Conservation (phyloP, 2,797 vertebrate species). For the Sphaeramia orbicularis region DNA sequence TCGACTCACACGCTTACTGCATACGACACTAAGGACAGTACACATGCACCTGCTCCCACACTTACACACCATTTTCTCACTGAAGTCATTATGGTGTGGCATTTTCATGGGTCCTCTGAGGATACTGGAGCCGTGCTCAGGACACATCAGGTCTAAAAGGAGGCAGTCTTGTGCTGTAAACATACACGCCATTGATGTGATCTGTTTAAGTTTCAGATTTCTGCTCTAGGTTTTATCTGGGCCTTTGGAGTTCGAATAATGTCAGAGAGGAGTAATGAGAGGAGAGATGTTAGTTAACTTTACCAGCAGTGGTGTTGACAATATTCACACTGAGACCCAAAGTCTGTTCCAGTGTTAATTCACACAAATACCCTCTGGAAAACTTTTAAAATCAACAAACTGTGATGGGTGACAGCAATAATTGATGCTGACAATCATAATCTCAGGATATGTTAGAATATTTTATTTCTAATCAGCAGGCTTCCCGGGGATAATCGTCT, state of each 20-base stretch:
- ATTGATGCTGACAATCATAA: conserved; percentile 56
- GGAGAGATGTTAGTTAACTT: neutral
- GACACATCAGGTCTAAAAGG: conserved; percentile 22
- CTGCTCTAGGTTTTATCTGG: conserved; percentile 5
- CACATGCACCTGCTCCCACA: conserved; percentile 18
- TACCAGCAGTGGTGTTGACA: neutral
- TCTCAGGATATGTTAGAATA: conserved; percentile 38
- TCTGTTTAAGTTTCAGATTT: conserved; percentile 23
- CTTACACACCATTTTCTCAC: conserved; percentile 36
- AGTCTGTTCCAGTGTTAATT: neutral
- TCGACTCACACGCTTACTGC: conserved; percentile 42
- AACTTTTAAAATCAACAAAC: conserved; percentile 45
- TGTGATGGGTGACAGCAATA: conserved; percentile 43
- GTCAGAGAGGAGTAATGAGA: conserved; percentile 4
- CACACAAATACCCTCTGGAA: conserved; percentile 7
- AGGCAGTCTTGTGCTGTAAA: conserved; percentile 16
- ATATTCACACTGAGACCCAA: neutral
- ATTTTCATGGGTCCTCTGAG: conserved; percentile 53
- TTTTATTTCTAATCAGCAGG: conserved; percentile 51
- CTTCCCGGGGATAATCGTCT: conserved; percentile 31
- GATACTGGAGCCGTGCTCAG: conserved; percentile 37
- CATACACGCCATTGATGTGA: conserved; percentile 18
- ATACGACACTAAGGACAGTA: conserved; percentile 1
- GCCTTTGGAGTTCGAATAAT: conserved; percentile 14
- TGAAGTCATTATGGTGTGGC: conserved; percentile 37